phyloP scores from a whole-genome alignment of 2,888 invertebrate genomes.

The Drosophila nigricruria region DNA sequence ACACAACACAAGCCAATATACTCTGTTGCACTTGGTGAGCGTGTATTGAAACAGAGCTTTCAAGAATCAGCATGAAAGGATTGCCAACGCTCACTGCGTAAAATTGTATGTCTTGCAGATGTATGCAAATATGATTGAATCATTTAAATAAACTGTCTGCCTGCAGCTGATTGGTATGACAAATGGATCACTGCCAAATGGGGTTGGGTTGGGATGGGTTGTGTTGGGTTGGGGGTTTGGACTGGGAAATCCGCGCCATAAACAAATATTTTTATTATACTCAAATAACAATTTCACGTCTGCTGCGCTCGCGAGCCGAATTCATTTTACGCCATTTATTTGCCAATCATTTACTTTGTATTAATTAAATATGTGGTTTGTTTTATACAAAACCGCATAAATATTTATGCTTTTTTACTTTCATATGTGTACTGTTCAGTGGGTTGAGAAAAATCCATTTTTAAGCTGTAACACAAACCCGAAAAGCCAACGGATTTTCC shows the following conservation, averaged over 20 bases:
- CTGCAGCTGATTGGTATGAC: slow-evolving; percentile 2
- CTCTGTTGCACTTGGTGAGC: not conserved
- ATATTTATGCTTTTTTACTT: slow-evolving; percentile 45
- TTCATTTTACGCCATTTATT: slow-evolving; percentile 66
- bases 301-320: slow-evolving; percentile 45
- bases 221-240: not conserved
- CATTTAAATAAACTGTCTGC: slow-evolving; percentile 63
- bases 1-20: not conserved
- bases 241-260: slow-evolving; percentile 19
- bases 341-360: slow-evolving; percentile 77
- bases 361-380: slow-evolving; percentile 77
- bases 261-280: slow-evolving; percentile 62
- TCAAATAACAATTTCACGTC: slow-evolving; percentile 65
- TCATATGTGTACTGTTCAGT: slow-evolving; percentile 16
- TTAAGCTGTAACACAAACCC: slow-evolving; percentile 52
- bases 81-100: not conserved
- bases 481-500: slow-evolving; percentile 41
- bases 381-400: slow-evolving; percentile 34
- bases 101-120: slow-evolving; percentile 21
- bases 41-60: slow-evolving; percentile 9
- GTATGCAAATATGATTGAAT: slow-evolving; percentile 40
- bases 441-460: slow-evolving; percentile 53
- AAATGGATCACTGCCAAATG: not conserved
- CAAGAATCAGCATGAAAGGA: slow-evolving; percentile 31
- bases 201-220: not conserved